Evolutionary conservation across 2,797 vertebrate species (phyloP).

Genomic region (Phalloptychus januarius): DNA sequence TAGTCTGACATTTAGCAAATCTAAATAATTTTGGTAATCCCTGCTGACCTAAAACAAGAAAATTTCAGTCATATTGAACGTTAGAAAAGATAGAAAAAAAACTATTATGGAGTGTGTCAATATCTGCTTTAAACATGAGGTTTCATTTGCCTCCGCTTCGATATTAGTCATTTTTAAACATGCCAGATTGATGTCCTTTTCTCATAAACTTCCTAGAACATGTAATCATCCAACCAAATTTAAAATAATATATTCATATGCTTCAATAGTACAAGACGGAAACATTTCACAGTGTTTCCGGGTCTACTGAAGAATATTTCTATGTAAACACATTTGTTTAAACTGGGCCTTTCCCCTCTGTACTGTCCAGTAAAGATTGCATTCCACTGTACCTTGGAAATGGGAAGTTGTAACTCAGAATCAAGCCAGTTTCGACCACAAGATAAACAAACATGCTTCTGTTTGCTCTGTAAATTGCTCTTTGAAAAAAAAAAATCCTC

Average conservation of each 20-base stretch:
- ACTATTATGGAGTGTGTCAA: background rate
- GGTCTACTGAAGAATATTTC: background rate
- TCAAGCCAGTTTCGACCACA: background rate
- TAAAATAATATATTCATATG: background rate
- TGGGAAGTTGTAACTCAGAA: background rate
- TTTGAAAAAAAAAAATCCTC: background rate
- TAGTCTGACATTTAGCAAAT: background rate
- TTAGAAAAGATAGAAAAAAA: background rate
- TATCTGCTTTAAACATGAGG: background rate
- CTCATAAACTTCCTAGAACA: background rate
- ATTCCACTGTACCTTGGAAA: background rate
- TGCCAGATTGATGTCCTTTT: too few species aligned
- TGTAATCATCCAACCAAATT: background rate
- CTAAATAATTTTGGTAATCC: background rate
- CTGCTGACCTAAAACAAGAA: background rate
- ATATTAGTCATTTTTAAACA: background rate
- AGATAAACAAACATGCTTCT: background rate
- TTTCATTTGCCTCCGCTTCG: background rate
- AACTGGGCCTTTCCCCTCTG: background rate
- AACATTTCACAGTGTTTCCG: background rate
- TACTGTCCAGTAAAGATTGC: background rate
- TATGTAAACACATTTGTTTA: background rate
- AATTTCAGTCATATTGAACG: background rate
- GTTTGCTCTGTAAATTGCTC: background rate
- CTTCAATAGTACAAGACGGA: background rate